Evolutionary conservation across 92 coral and sea anemone genomes (phyloP).

Genomic region (Pocillopora meandrina): DNA sequence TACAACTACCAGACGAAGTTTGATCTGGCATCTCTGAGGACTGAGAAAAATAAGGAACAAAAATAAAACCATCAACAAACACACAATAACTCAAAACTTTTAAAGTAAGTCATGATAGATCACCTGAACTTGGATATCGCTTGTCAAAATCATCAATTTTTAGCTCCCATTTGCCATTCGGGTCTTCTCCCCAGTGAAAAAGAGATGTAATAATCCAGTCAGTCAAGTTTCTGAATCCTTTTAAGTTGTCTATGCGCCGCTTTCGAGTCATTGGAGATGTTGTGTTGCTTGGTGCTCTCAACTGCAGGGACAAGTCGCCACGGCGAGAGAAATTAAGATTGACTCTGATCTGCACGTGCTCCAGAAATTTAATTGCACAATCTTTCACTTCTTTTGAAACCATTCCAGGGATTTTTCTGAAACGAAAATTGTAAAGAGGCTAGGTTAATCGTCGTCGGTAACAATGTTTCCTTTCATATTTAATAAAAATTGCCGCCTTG

Average conservation of each 20-base stretch:
- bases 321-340: slow-evolving; percentile 42
- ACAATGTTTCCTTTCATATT: background rate
- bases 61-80: background rate
- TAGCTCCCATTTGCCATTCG: slow-evolving; percentile 40
- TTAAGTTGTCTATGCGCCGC: slow-evolving; percentile 19
- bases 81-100: background rate
- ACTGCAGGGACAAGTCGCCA: slow-evolving; percentile 39
- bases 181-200: slow-evolving; percentile 53
- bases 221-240: slow-evolving; percentile 38
- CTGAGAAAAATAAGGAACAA: background rate
- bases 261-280: slow-evolving; percentile 40
- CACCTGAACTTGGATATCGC: slow-evolving; percentile 9
- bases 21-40: too few species aligned
- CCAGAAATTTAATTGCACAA: slow-evolving; percentile 47
- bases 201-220: slow-evolving; percentile 57
- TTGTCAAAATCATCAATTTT: slow-evolving; percentile 23
- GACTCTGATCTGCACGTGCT: slow-evolving; percentile 50
- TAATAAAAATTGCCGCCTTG: background rate
- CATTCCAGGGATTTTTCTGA: slow-evolving; percentile 8
- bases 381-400: slow-evolving; percentile 8
- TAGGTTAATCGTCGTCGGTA: background rate
- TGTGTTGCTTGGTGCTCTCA: slow-evolving; percentile 47
- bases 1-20: too few species aligned
- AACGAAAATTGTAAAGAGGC: background rate
- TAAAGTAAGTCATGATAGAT: background rate